Evolutionary conservation across 1,140 invertebrate genomes (phyloP).

Genomic region (Pseudomyrmex flavicornis): DNA sequence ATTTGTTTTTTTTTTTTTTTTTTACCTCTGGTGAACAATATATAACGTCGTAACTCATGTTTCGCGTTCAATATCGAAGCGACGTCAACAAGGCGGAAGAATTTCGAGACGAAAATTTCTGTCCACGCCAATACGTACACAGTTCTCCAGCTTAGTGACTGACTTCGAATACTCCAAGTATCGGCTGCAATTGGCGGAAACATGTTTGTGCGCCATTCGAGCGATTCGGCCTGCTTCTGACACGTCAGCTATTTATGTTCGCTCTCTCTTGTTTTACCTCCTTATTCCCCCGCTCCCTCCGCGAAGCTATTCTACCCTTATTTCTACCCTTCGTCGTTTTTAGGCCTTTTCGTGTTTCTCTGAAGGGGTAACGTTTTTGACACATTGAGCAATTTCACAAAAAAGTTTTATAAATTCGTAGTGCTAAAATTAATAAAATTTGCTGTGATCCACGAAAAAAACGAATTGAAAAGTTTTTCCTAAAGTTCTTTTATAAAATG

Average conservation of each 20-base stretch:
- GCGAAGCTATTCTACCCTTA: neutral
- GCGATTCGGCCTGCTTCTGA: conserved; percentile 56
- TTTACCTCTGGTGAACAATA: neutral
- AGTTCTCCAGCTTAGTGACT: conserved; percentile 14
- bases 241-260: conserved; percentile 68
- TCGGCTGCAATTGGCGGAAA: conserved; percentile 61
- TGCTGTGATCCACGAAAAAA: neutral
- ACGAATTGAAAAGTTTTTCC: conserved; percentile 3
- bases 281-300: neutral
- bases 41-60: conserved; percentile 15
- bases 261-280: neutral
- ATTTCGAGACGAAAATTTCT: conserved; percentile 35
- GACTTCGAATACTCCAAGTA: conserved; percentile 53
- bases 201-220: conserved; percentile 41
- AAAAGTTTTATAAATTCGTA: conserved; percentile 35
- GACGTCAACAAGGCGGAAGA: conserved; percentile 4
- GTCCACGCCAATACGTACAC: conserved; percentile 35
- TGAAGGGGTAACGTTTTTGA: conserved; percentile 25
- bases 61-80: conserved; percentile 32
- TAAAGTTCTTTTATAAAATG: too few species aligned
- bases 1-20: conserved; percentile 13
- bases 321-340: neutral
- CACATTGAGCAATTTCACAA: neutral
- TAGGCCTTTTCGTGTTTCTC: conserved; percentile 10
- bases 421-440: conserved; percentile 29